Base-by-base conservation (phyloP, 2,797 vertebrate genomes). In the Acestrorhynchus altus region DNA sequence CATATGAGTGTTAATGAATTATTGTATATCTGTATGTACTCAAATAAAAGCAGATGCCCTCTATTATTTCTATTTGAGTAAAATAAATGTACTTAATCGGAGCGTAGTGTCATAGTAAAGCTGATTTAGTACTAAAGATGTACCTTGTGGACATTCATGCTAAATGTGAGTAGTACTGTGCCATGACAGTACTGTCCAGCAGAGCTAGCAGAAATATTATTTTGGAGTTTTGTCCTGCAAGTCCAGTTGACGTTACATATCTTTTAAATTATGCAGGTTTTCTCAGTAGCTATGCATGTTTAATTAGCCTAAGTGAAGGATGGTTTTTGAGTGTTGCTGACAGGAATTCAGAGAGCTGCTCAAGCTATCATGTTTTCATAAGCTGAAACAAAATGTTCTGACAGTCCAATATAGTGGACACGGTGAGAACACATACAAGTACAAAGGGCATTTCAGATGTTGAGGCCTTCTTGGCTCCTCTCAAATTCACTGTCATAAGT, bases 301-400 rank as follows among this genome's bases (percentile, higher is more conserved):
- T 57, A 65, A 39, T 49, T 51, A 26, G 31, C 7, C 20, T 26
- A 11, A 57, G 20, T 57, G 61, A 31, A 26, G 22, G 35, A 26
- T 69, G n/a, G 22, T 4, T 42, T 63, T 18, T 40, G 10, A 40
- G 51, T 65, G 51, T 60, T 24, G 39, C 20, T 66, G 31, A 35
- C 31, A 35, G 31, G 31, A 40, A 12, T 42, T 63, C 31, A 40
- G 10, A 40, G 61, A 57, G 51, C 69, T 24, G 39, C 20, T 66
- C 64, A 39, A 65, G 44, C 49, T 57, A 72, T 61, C 49, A 63
- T 42, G 57, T 60, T 78, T 60, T 67, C 31, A 40, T 61, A 39
- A 60, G 52, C 66, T 51, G 57, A 49, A 67, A 4, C 8, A 26
- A 78, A 72, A 72, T 47, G 26, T 31, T 28, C 56, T 18, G 13